Percentiles rank a stretch among this genome's conserved stretches.
Conservation (phyloP, 1,140 invertebrate genomes). For the Dendroctonus valens region DNA sequence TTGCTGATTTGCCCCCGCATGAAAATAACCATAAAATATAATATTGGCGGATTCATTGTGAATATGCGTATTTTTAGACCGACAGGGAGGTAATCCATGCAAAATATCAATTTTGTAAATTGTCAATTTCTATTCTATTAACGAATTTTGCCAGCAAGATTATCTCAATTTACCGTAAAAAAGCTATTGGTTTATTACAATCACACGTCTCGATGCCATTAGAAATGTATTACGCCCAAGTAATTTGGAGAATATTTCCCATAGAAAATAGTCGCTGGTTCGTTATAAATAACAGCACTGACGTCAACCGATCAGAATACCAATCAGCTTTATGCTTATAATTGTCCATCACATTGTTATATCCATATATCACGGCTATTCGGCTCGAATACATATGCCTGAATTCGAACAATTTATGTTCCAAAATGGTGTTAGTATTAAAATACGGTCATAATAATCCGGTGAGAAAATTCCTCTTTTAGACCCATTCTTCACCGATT, state of each 20-base stretch:
- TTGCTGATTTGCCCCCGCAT: no score
- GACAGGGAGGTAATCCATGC: no score
- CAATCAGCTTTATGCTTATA: background rate
- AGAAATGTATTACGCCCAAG: slow-evolving; percentile 2
- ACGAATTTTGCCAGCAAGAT: no score
- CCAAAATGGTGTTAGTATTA: slow-evolving; percentile 14
- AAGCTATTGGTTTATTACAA: background rate
- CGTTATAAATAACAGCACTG: slow-evolving; percentile 7
- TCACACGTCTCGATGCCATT: background rate
- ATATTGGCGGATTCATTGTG: no score
- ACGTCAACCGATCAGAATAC: background rate
- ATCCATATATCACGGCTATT: background rate
- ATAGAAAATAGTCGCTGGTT: slow-evolving; percentile 9
- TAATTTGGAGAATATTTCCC: slow-evolving; percentile 14
- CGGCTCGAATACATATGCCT: slow-evolving; percentile 5
- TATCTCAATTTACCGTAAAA: no score
- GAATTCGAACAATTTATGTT: slow-evolving; percentile 2
- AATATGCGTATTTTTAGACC: no score
- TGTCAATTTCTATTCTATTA: no score
- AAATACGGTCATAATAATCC: slow-evolving; percentile 1
- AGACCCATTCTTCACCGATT: no score
- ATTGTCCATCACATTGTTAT: slow-evolving; percentile 3
- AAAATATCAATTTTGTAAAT: no score
- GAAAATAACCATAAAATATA: no score
- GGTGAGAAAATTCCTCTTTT: no score